Base-by-base conservation (phyloP, 2,888 invertebrate genomes). In the Tetramorium bicarinatum region DNA sequence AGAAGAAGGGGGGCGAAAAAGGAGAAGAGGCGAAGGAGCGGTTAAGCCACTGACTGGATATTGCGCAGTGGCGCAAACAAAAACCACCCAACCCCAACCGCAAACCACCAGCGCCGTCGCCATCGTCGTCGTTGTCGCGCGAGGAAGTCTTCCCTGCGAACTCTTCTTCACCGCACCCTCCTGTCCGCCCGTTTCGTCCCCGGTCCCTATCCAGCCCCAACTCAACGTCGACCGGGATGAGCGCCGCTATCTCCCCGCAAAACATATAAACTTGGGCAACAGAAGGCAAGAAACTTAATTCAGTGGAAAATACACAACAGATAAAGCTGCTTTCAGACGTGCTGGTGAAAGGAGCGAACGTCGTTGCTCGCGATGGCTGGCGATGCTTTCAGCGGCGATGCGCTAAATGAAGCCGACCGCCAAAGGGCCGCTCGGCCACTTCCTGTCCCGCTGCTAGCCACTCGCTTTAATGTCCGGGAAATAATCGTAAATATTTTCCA, bases 241-340 rank as follows among this genome's bases (percentile, higher is more conserved):
- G 87, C 87, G 88, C 71, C 87, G 90, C 89, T 92, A 92, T 92
- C 90, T 92, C 87, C 62, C 91, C 92, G 87, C 92, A 90, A 92
- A 92, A 92, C 92, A 89, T 91, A 92, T 92, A 92, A 92, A 92
- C 90, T 92, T 92, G 90, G 87, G 86, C 85, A 90, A 91, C 91
- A 89, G 91, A 91, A 92, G 92, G 92, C 92, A 92, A 92, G 92
- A 92, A 92, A 92, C 91, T 92, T 92, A 92, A 92, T 92, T 92
- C 92, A 91, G 88, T 92, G 92, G 92, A 92, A 92, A 92, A 92
- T 92, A 92, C 92, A 92, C 91, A 90, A 91, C 91, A 86, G 92
- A 92, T 92, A 91, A 91, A 92, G 92, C 90, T 90, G 91, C 84
- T 87, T 85, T 87, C 85, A 79, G 85, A 85, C 87, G 82, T 59